Percentiles rank a stretch among this genome's conserved stretches.
Conservation (phyloP, 2,797 vertebrate genomes). For the Myotis planiceps region DNA sequence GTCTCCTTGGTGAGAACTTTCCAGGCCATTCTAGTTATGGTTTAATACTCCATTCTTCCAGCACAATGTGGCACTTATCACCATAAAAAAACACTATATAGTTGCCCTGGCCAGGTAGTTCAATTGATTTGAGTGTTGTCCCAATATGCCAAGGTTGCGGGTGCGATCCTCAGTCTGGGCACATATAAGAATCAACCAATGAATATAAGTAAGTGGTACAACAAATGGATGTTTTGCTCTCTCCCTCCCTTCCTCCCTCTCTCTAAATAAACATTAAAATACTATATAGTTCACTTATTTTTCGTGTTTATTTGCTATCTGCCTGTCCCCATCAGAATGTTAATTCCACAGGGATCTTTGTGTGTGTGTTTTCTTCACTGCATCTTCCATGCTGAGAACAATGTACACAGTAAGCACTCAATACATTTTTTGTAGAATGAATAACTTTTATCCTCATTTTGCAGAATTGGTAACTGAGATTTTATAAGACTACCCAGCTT, state of each 20-base stretch:
- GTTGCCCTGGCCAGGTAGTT: too few relatives aligned
- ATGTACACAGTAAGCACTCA: not conserved
- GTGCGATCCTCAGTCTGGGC: too few relatives aligned
- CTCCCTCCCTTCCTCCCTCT: too few relatives aligned
- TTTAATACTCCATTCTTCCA: not conserved
- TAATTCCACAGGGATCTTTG: not conserved
- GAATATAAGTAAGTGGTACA: too few relatives aligned
- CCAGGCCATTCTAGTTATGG: not conserved
- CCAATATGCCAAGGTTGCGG: too few relatives aligned
- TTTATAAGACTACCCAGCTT: not conserved
- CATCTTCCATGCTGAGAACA: not conserved
- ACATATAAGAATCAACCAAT: too few relatives aligned
- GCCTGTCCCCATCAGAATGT: not conserved
- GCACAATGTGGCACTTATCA: not conserved
- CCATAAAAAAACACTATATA: not conserved
- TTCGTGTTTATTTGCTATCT: not conserved
- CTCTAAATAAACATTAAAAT: too few relatives aligned
- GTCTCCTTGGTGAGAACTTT: not conserved
- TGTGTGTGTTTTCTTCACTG: not conserved
- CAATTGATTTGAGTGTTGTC: too few relatives aligned
- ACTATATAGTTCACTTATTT: not conserved
- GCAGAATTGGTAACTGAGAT: not conserved
- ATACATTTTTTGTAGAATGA: conserved; percentile 15
- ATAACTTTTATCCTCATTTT: not conserved
- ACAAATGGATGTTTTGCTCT: too few relatives aligned